Evolutionary conservation across 1,140 invertebrate genomes (phyloP), one percentile per base, ranked within the genome.

Genomic region (Neodiprion lecontei): DNA sequence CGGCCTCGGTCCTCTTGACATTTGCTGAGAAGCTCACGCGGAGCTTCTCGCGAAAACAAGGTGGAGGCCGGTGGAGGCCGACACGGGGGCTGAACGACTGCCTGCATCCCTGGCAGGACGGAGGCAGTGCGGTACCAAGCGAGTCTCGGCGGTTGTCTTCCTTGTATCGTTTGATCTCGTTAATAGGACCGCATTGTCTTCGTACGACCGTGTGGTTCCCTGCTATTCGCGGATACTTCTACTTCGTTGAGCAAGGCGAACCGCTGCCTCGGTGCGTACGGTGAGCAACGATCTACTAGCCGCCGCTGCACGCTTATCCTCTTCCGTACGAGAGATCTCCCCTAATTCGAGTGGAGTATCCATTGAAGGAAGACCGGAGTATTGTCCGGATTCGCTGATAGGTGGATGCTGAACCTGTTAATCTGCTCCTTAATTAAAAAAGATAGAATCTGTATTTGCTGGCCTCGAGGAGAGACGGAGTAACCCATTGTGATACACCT

Each of bases 161-260:
- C 73, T 61, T 84, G 82, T 84, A 84, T 84, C 83, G 82, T 84
- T 84, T 83, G 83, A 84, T 84, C 83, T 84, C 81, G 83, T 84
- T 84, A 84, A 84, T 84, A 84, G 83, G 82, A 83, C 82, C 79
- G 81, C 83, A 84, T 84, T 84, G 83, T 84, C 80, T 61, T 61
- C 53, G 53, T 61, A 61, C 53, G n/a, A 61, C 53, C 53, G 53
- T 61, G 28, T 40, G 53, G n/a, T 61, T 61, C 53, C 53, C 53
- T 7, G 53, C 53, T 61, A 61, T 61, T 61, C 53, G 53, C 53
- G 53, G 9, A 61, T 61, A 61, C 53, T 12, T 17, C 9, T 61
- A 61, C 53, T 17, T 40, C 28, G 28, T 17, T 61, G 11, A 61
- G 53, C 5, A 61, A 61, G n/a, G 11, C n/a, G 11, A 61, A 61